Conservation (phyloP, 53 echinoderm and acorn worm genomes). For the Hippasteria phrygiana region DNA sequence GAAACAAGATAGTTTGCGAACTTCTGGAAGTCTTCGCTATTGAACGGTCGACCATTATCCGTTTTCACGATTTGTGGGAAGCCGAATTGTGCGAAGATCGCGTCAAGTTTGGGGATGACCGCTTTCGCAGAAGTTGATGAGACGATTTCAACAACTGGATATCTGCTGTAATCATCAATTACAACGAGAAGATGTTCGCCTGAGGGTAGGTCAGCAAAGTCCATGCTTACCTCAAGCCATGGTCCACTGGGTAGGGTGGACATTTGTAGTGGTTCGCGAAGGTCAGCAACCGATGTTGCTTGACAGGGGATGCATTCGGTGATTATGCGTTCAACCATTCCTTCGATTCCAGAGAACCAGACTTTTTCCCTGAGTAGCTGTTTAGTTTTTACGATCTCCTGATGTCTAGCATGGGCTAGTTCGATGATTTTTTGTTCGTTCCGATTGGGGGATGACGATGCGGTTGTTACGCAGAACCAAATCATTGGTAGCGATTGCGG, state of each 20-base stretch:
- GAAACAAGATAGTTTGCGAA: slow-evolving; percentile 57
- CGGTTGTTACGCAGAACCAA: slow-evolving; percentile 47
- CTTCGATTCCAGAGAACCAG: slow-evolving; percentile 71
- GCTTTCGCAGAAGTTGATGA: slow-evolving; percentile 44
- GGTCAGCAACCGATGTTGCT: too few relatives aligned
- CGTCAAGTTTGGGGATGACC: slow-evolving; percentile 42
- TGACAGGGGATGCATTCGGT: slow-evolving; percentile 62
- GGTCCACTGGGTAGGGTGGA: slow-evolving; percentile 56
- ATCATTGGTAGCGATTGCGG: background rate
- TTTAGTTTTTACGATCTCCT: slow-evolving; percentile 76
- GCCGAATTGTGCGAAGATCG: slow-evolving; percentile 42
- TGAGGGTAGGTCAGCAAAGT: slow-evolving; percentile 68
- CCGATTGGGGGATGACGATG: too few relatives aligned
- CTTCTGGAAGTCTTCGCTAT: slow-evolving; percentile 32
- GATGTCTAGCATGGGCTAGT: slow-evolving; percentile 76
- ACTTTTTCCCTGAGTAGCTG: slow-evolving; percentile 64
- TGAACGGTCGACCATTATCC: slow-evolving; percentile 77
- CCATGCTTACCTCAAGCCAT: slow-evolving; percentile 78
- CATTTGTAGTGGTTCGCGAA: slow-evolving; percentile 66
- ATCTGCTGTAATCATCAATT: slow-evolving; percentile 71
- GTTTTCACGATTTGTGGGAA: slow-evolving; percentile 42
- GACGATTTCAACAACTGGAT: too few relatives aligned
- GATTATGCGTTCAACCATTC: slow-evolving; percentile 55
- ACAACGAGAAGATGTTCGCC: slow-evolving; percentile 70
- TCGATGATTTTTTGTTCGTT: slow-evolving; percentile 63